phyloP scores from a whole-genome alignment of 2,888 invertebrate species.

The Brachyptera putata region DNA sequence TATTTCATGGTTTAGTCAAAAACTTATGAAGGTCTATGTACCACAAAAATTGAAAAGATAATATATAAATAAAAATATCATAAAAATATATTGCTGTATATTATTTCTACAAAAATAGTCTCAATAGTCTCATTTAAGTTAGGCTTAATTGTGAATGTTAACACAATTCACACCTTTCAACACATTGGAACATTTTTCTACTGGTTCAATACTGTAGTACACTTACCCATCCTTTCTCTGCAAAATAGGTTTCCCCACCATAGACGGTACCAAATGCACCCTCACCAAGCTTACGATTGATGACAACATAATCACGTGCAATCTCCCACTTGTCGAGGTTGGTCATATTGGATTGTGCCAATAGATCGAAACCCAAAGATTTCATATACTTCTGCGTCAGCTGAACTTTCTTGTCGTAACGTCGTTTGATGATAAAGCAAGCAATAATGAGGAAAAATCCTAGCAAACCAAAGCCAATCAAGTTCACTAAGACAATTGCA shows the following conservation, averaged over 20 bases:
- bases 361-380: conserved; percentile 61
- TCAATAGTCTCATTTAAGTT: too few relatives aligned
- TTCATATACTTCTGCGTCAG: conserved; percentile 64
- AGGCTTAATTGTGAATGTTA: too few relatives aligned
- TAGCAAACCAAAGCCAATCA: conserved; percentile 56
- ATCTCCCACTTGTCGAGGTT: conserved; percentile 83
- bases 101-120: too few relatives aligned
- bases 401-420: conserved; percentile 64
- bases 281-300: conserved; percentile 80
- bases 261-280: conserved; percentile 93
- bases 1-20: too few relatives aligned
- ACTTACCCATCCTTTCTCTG: conserved; percentile 63
- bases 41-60: too few relatives aligned
- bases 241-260: conserved; percentile 78
- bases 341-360: conserved; percentile 47
- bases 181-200: too few relatives aligned
- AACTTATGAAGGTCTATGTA: too few relatives aligned
- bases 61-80: too few relatives aligned
- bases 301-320: conserved; percentile 75
- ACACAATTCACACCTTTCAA: too few relatives aligned
- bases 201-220: not conserved
- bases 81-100: too few relatives aligned
- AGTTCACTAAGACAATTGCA: conserved; percentile 62
- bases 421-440: conserved; percentile 60
- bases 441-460: conserved; percentile 54